These are phyloP conservation scores for Agonopterix heracliana DNA, from an alignment of 2,888 invertebrate species.

Conservation along the genomic window DNA sequence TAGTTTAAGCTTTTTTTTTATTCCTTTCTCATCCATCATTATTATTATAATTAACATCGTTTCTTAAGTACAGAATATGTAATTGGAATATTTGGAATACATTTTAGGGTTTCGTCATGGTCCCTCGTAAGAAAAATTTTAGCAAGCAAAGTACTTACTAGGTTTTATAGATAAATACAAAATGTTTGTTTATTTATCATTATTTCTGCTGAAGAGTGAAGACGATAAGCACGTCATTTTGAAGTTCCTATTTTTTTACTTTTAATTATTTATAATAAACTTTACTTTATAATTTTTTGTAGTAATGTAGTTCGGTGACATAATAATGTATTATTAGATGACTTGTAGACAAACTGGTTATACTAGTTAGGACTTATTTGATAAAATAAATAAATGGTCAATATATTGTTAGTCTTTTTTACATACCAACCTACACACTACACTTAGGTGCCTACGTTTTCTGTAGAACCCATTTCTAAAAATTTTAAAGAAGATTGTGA, in stretches of 20 bases:
- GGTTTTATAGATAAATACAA: neutral
- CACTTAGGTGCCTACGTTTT: too few species aligned
- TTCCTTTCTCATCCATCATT: too few species aligned
- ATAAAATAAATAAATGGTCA: conserved; percentile 3
- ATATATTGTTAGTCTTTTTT: neutral
- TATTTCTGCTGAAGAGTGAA: neutral
- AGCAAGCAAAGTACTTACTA: neutral
- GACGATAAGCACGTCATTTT: conserved; percentile 30
- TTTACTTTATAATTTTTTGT: conserved; percentile 16
- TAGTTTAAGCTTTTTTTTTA: too few species aligned
- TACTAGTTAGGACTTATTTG: conserved; percentile 2
- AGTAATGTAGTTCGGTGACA: conserved; percentile 17
- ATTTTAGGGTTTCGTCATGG: neutral
- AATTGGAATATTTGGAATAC: too few species aligned
- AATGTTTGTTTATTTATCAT: neutral
- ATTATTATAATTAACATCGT: too few species aligned
- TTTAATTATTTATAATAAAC: conserved; percentile 27
- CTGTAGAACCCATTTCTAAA: too few species aligned
- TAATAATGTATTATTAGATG: conserved; percentile 12
- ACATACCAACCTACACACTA: neutral
- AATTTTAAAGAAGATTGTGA: too few species aligned
- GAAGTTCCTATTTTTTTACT: conserved; percentile 46
- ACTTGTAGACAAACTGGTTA: neutral
- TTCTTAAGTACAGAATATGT: too few species aligned
- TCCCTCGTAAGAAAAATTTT: neutral